Evolutionary conservation across 2,888 invertebrate genomes (phyloP).

Genomic region (Agrilus biguttatus): DNA sequence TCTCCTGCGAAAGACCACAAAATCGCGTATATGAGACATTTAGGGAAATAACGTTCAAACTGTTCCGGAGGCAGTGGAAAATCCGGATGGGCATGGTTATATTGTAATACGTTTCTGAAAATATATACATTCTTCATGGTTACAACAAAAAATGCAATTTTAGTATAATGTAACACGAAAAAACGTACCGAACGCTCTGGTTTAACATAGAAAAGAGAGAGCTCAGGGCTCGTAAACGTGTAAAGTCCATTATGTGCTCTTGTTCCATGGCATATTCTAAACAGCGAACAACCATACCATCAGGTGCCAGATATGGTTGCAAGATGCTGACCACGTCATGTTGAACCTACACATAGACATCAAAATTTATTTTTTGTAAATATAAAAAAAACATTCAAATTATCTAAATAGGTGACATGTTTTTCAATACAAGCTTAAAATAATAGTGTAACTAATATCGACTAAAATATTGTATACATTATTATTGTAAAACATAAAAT

Average conservation of each 20-base stretch:
- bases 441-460: too few species aligned
- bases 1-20: slow-evolving; percentile 99
- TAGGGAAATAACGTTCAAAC: slow-evolving; percentile 85
- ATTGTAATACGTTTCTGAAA: slow-evolving; percentile 69
- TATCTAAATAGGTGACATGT: neutral
- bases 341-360: slow-evolving; percentile 46
- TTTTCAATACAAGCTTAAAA: too few species aligned
- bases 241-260: slow-evolving; percentile 99
- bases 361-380: neutral
- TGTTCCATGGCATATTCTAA: slow-evolving; percentile 82
- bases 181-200: slow-evolving; percentile 64
- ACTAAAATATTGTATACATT: too few species aligned
- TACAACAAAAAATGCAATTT: neutral
- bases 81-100: slow-evolving; percentile 87
- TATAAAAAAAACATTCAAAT: neutral
- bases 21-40: slow-evolving; percentile 82
- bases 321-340: slow-evolving; percentile 76
- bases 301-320: slow-evolving; percentile 75
- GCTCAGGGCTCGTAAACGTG: slow-evolving; percentile 85
- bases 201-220: slow-evolving; percentile 97
- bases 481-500: too few species aligned
- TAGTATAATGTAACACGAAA: neutral
- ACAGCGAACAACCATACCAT: slow-evolving; percentile 85
- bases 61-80: slow-evolving; percentile 89
- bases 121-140: neutral